Evolutionary conservation across 2,797 vertebrate species (phyloP).

Genomic region (Poecilia velifera): DNA sequence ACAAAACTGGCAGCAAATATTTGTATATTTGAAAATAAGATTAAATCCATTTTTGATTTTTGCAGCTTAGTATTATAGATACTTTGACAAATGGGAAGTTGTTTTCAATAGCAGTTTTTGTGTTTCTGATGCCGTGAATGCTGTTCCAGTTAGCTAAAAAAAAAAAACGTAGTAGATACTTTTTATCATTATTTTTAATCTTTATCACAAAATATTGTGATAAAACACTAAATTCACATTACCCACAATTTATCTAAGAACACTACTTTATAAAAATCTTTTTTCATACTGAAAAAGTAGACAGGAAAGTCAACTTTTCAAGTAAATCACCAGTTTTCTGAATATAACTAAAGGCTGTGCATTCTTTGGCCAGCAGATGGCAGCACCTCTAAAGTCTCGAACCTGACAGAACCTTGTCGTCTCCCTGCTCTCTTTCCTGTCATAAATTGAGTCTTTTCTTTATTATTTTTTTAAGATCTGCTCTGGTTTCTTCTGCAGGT

Average conservation of each 20-base stretch:
- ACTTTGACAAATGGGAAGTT: no score
- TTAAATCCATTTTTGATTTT: no score
- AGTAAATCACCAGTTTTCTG: not conserved
- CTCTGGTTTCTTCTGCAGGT: slow-evolving; percentile 58
- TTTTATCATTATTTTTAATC: no score
- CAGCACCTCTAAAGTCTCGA: not conserved
- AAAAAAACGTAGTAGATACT: no score
- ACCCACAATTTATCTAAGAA: not conserved
- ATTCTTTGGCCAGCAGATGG: slow-evolving; percentile 46
- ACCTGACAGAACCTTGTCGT: not conserved
- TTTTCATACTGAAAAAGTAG: not conserved
- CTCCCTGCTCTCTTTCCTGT: not conserved
- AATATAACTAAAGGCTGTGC: not conserved
- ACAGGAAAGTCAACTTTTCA: no score
- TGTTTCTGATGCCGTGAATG: no score
- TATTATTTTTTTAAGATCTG: not conserved
- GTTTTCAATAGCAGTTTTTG: no score
- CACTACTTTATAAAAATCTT: not conserved
- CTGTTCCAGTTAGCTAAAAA: no score
- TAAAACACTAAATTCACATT: not conserved
- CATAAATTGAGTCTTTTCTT: not conserved
- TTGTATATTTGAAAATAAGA: no score
- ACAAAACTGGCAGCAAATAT: no score
- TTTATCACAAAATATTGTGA: no score
- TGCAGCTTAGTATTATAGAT: no score